Percentiles rank a stretch among this genome's conserved stretches.
These are phyloP conservation scores for Lithobates pipiens DNA, from an alignment of 2,797 vertebrate species.

Conservation along the genomic window DNA sequence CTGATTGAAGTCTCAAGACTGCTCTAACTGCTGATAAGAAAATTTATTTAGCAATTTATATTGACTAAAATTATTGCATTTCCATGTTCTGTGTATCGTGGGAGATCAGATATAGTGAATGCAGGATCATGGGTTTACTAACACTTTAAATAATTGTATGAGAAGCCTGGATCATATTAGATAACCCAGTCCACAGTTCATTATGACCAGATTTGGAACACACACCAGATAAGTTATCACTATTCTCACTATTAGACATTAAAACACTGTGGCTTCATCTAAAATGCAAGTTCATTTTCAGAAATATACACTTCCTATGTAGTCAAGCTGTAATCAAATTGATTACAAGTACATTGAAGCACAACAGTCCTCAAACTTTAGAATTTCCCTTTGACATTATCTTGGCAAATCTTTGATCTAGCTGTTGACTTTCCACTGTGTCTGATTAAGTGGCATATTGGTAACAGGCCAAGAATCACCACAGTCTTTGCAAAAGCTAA, in stretches of 20 bases:
- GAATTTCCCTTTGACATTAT: not conserved
- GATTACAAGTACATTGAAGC: not conserved
- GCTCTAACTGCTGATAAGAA: no score
- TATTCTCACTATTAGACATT: not conserved
- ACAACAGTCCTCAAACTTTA: not conserved
- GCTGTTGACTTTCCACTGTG: not conserved
- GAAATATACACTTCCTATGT: not conserved
- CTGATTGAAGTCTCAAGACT: no score
- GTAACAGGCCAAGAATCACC: not conserved
- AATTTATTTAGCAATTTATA: no score
- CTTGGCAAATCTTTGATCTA: constrained; percentile 8
- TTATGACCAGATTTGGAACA: not conserved
- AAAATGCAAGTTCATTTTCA: not conserved
- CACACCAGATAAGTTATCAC: not conserved
- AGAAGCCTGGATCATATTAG: no score
- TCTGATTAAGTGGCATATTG: constrained; percentile 12
- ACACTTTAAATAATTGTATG: no score
- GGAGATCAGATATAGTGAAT: no score
- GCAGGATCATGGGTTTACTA: no score
- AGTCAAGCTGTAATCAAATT: not conserved
- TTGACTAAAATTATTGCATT: no score
- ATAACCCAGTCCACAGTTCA: no score
- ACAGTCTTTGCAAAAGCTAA: not conserved
- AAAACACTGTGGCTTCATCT: not conserved
- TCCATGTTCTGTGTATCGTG: no score